A percentile compares a stretch with the other conserved stretches of the same genome.
Conservation (phyloP, 2,113 vertebrate genomes). For the Motacilla alba region DNA sequence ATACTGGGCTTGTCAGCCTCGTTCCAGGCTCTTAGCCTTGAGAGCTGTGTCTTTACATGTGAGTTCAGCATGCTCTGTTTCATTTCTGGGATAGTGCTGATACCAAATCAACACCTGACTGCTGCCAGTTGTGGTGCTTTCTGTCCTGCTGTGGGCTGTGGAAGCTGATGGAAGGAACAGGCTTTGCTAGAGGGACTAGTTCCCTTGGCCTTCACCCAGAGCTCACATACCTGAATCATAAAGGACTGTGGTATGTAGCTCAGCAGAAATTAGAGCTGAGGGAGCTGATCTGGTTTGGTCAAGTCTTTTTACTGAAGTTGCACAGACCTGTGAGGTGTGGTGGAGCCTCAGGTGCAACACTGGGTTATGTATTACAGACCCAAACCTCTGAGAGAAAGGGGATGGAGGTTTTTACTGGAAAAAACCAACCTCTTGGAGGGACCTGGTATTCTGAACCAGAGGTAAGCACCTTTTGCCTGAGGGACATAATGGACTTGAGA, state of each 20-base stretch:
- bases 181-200: conserved; percentile 44
- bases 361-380: not conserved
- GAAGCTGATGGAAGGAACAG: conserved; percentile 17
- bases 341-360: not conserved
- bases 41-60: not conserved
- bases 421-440: not conserved
- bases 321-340: not conserved
- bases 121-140: rapidly evolving
- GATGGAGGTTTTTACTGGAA: not conserved
- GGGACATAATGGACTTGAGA: not conserved
- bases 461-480: not conserved
- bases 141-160: not conserved
- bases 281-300: not conserved
- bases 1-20: not conserved
- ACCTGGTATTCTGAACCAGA: not conserved
- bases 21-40: not conserved
- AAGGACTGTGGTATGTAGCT: not conserved
- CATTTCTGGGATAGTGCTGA: not conserved
- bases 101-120: not conserved
- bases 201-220: not conserved
- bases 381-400: not conserved
- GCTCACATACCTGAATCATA: not conserved
- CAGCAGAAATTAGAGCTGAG: conserved; percentile 16
- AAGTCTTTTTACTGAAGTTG: not conserved
- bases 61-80: not conserved